Evolutionary conservation across 1,140 invertebrate genomes (phyloP).

Genomic region (Heliothis virescens): DNA sequence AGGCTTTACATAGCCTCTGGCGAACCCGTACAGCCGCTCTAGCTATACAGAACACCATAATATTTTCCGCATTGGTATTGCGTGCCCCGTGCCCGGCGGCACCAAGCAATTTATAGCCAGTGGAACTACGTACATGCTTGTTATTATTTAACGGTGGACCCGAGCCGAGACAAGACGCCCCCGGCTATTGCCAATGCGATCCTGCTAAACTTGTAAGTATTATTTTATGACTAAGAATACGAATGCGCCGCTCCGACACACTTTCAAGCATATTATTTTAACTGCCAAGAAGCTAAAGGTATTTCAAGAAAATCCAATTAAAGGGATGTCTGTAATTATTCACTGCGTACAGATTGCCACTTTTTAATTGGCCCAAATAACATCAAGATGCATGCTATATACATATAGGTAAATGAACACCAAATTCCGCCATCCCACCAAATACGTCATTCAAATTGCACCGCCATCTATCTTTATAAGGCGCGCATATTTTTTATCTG

Average conservation of each 20-base stretch:
- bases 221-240: constrained; percentile 54
- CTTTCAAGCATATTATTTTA: constrained; percentile 8
- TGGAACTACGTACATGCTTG: constrained; percentile 72
- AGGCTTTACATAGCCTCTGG: constrained; percentile 57
- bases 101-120: constrained; percentile 81
- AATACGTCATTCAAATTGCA: constrained; percentile 75
- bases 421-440: constrained; percentile 69
- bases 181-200: constrained; percentile 71
- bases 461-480: constrained; percentile 62
- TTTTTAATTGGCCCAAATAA: constrained; percentile 46
- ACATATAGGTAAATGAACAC: constrained; percentile 57
- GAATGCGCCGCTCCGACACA: constrained; percentile 32
- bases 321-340: constrained; percentile 15
- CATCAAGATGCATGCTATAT: constrained; percentile 20
- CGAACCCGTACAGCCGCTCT: constrained; percentile 62
- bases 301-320: constrained; percentile 34
- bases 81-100: constrained; percentile 81
- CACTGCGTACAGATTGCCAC: constrained; percentile 26
- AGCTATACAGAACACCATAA: constrained; percentile 64
- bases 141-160: constrained; percentile 81
- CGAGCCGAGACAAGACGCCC: constrained; percentile 69
- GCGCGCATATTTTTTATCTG: constrained; percentile 65
- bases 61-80: constrained; percentile 84
- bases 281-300: constrained; percentile 1
- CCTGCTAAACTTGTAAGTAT: constrained; percentile 66